A percentile compares a stretch with the other conserved stretches of the same genome.
phyloP scores from a whole-genome alignment of 2,888 invertebrate species.

The Tortricodes alternella region DNA sequence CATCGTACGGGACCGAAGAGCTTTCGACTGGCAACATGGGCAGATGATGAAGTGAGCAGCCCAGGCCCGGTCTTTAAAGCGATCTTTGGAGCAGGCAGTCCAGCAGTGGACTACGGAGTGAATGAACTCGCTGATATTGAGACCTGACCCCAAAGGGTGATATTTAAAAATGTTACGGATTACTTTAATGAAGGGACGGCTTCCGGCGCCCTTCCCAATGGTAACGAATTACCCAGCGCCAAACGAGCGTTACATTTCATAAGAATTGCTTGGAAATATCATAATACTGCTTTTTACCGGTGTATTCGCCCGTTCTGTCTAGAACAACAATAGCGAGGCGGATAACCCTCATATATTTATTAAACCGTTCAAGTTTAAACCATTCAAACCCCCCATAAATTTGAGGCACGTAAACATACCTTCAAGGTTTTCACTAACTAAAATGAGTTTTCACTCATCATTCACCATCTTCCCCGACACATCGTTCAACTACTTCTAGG shows the following conservation, averaged over 20 bases:
- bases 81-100: too few species aligned
- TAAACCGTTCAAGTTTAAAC: too few species aligned
- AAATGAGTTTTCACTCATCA: conserved; percentile 22
- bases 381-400: conserved; percentile 10
- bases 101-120: too few species aligned
- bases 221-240: conserved; percentile 4
- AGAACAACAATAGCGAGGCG: too few species aligned
- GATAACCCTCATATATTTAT: too few species aligned
- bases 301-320: background rate
- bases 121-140: conserved; percentile 14
- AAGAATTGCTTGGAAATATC: background rate
- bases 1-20: too few species aligned
- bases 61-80: too few species aligned
- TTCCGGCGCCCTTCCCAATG: background rate
- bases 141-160: conserved; percentile 33
- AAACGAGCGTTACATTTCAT: background rate
- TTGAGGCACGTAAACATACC: background rate
- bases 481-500: conserved; percentile 1
- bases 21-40: too few species aligned
- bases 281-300: background rate
- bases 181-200: conserved; percentile 44
- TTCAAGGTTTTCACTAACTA: conserved; percentile 6
- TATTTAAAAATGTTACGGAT: conserved; percentile 47
- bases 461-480: conserved; percentile 8
- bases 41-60: too few species aligned